Evolutionary conservation across 2,797 vertebrate species (phyloP), one percentile per base, ranked within the genome.

Genomic region (Linurgus olivaceus): DNA sequence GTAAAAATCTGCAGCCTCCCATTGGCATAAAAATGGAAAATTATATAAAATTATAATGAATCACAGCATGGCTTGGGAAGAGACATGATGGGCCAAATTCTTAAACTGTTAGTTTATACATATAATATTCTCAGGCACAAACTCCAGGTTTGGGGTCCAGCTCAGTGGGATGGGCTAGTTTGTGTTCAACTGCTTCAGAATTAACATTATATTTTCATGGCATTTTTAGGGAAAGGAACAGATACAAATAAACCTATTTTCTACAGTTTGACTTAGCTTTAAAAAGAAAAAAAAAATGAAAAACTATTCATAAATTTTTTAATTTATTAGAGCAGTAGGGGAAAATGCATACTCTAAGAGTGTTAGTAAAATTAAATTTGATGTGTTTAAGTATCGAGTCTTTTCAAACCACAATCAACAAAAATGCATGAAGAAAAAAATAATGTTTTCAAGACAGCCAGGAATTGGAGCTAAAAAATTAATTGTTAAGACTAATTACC

Each of bases 1-100:
- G 55, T 54, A 96, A 94, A 92, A 86, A 95, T 92, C 57, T 45
- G 83, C n/a, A 91, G 74, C 88, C 92, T 91, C 77, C 92, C 74
- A 91, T 47, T 85, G 86, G 77, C 93, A 87, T 86, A 17, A 58
- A 82, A 92, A 66, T 54, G 35, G 42, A 93, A 65, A 76, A 75
- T 11, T 6, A 92, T 76, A 92, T 61, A 92, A 92, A 89, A 86
- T 79, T 42, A 40, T 73, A 76, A 76, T 92, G 90, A 94, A 91
- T 96, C 93, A 95, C 77, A 79, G 20, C 26, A 71, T 63, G 67
- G 90, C 86, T 79, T 89, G 10, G 50, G 67, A 91, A 82, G 28
- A 63, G 45, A 91, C 17, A 82, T 0, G 0, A 45, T 2, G 23
- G 58, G 80, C 77, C 90, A 94, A 92, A 90, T 95, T 93, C 90